Base-by-base conservation (phyloP, 1,140 invertebrate species). In the Papilio aristodemus region DNA sequence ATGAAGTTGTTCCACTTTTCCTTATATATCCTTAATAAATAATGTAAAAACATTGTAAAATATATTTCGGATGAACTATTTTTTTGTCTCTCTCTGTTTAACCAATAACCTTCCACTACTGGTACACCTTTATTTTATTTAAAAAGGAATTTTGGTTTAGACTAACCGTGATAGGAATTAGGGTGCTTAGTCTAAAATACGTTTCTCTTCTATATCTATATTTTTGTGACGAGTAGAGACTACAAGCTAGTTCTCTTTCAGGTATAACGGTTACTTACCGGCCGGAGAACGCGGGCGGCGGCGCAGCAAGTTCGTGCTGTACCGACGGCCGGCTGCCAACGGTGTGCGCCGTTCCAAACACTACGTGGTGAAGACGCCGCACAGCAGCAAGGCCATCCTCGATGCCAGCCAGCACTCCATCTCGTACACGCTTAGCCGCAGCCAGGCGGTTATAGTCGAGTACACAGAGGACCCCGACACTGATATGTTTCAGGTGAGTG, bases 401-500 rank as follows among this genome's bases (percentile, higher is more conserved):
- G 97, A 99, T 90, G 94, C 95, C 71, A 95, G 93, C 85, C 96
- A 97, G 89, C 98, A 99, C 92, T 98, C 97, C 43, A 99, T 99
- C 85, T 99, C 98, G 1, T 99, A 99, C 91, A 99, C 98, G 60
- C 93, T 99, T 75, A 98, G 96, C 67, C 94, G 98, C 91, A 99
- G 96, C 85, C 97, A 99, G 92, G 97, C 98, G 64, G 97, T 99
- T 76, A 98, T 99, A 81, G 98, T 99, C 14, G 98, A 99, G 92
- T 99, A 99, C 91, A 96, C 95, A 73, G 95, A 96, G 81, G 98
- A 99, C 91, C 95, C 96, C 68, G 95, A 97, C 83, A 99, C 97
- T 38, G 98, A 99, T 90, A 99, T 99, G 98, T 99, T 99, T 93
- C 98, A 99, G 94, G 97, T 98, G 91, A 93, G 92, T 78, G 2